Evolutionary conservation across 2,113 vertebrate genomes (phyloP), one percentile per base, ranked within the genome.

Genomic region (Mobula hypostoma): DNA sequence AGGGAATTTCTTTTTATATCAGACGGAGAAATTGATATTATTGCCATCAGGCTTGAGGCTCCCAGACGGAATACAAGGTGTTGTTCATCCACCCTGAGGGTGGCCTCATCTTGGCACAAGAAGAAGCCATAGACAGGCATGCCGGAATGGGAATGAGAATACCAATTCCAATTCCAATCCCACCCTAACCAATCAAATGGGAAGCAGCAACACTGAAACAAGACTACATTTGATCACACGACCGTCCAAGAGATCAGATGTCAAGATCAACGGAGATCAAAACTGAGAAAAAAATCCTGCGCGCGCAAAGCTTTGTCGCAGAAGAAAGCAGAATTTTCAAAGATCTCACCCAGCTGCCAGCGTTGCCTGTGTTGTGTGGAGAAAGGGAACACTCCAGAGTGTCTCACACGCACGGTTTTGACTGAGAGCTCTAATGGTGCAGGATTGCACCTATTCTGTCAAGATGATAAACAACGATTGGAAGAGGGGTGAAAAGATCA

Each of bases 401-500:
- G 12, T 66, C 29, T 36, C 63, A 11, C 14, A n/a, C 14, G 63
- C 61, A 2, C 48, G 27, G n/a, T 36, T 68, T 32, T 21, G 87
- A 68, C 7, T 19, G 83, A 68, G 24, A 32, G 61, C 40, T 61
- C 48, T 87, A 90, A 90, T 68, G n/a, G n/a, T 32, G 24, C 14
- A 6, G 32, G 63, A 36, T 63, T n/a, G 58, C 61, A 68, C 12
- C 27, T 68, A 56, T 90, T 36, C 58, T 90, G 61, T 68, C 83
- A 87, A 61, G 83, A 87, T 87, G 83, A 87, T 87, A 61, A 61
- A 87, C 21, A 87, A 87, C 48, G 83, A 90, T 66, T 32, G 27
- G 87, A 90, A 36, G 66, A 19, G 87, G 87, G n/a, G 12, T 90
- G 87, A 68, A 68, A 36, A 48, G 12, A 90, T 90, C 87, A 68